Conservation (phyloP, 2,888 invertebrate genomes). For the Noctua janthina region DNA sequence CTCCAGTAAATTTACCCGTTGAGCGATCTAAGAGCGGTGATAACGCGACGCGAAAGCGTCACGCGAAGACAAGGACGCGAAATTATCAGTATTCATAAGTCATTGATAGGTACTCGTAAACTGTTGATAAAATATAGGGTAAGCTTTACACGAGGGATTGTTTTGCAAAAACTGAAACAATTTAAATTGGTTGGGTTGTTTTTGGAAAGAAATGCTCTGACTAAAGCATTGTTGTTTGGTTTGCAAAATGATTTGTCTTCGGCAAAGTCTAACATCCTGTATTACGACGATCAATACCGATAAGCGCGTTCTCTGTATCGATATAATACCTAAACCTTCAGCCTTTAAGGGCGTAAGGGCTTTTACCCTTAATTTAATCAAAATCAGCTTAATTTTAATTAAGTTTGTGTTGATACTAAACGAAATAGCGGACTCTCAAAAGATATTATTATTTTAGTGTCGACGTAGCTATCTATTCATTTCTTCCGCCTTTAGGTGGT, state of each 20-base stretch:
- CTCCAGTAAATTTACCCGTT: constrained; percentile 74
- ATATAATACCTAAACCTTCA: constrained; percentile 15
- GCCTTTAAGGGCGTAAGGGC: constrained; percentile 15
- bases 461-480: constrained; percentile 58
- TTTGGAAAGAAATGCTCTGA: background rate
- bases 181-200: background rate
- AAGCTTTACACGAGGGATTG: constrained; percentile 3
- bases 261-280: background rate
- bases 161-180: background rate
- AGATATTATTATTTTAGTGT: constrained; percentile 62
- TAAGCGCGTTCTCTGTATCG: constrained; percentile 15
- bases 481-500: constrained; percentile 67
- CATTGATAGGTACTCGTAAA: constrained; percentile 69
- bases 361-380: constrained; percentile 23
- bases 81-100: constrained; percentile 78
- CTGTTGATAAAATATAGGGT: constrained; percentile 35
- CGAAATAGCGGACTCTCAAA: constrained; percentile 43
- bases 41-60: constrained; percentile 76
- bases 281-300: constrained; percentile 18
- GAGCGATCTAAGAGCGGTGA: constrained; percentile 75
- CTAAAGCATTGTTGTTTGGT: background rate
- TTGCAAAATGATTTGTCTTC: background rate
- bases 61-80: constrained; percentile 76
- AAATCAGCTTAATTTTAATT: constrained; percentile 46
- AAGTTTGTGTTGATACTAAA: constrained; percentile 42